Percentiles rank a stretch among this genome's conserved stretches.
Conservation (phyloP, 2,113 vertebrate species). For the Columba livia region DNA sequence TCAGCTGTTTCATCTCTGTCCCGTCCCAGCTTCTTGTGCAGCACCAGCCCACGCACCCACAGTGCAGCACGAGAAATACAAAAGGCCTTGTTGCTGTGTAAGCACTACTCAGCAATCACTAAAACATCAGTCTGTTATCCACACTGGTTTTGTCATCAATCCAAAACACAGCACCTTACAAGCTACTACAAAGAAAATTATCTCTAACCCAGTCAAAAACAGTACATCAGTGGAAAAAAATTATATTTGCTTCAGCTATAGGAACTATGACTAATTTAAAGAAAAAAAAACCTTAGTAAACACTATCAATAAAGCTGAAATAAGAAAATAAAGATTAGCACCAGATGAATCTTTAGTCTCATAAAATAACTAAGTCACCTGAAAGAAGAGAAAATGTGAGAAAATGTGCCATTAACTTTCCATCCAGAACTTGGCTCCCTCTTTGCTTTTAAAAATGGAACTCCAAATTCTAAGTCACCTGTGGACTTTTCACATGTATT, state of each 20-base stretch:
- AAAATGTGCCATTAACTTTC: not conserved
- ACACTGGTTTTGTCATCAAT: not conserved
- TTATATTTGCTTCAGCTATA: not conserved
- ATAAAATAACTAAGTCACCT: not conserved
- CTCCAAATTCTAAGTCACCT: not conserved
- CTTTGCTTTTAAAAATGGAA: not conserved
- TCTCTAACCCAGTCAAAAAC: not conserved
- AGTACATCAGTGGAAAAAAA: not conserved
- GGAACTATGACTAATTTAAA: not conserved
- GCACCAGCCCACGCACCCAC: accelerated
- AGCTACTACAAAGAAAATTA: not conserved
- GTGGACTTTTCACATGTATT: not conserved
- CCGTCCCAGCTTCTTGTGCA: not conserved
- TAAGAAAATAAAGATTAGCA: not conserved
- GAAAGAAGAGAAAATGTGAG: not conserved
- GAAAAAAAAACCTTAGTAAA: not conserved
- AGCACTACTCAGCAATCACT: not conserved
- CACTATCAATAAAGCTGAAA: not conserved
- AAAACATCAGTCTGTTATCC: not conserved
- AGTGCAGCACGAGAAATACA: not conserved
- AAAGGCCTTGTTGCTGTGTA: not conserved
- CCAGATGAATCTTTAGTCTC: not conserved
- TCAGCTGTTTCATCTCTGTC: not conserved
- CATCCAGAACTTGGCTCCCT: not conserved
- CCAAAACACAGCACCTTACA: not conserved